A percentile compares a stretch with the other conserved stretches of the same genome.
Evolutionary conservation across 2,113 vertebrate species (phyloP).

Genomic region (Oreochromis tanganicae): DNA sequence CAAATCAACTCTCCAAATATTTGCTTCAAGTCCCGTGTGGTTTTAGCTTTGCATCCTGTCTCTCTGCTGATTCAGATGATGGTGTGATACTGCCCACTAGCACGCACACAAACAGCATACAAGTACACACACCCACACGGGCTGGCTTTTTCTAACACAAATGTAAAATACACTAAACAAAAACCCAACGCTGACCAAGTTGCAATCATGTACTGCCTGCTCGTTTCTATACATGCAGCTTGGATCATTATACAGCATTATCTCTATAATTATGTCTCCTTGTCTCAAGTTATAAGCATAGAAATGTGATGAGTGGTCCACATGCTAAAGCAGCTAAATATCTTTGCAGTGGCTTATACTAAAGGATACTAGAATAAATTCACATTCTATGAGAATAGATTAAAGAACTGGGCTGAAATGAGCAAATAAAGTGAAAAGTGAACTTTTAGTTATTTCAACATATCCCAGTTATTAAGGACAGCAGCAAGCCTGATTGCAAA

Average conservation of each 20-base stretch:
- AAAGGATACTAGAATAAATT: neutral
- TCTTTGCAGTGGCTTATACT: neutral
- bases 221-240: neutral
- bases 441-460: neutral
- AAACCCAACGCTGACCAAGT: neutral
- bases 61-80: constrained; percentile 31
- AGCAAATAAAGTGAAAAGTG: neutral
- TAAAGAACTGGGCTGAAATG: neutral
- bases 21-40: constrained; percentile 53
- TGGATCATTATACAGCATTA: neutral
- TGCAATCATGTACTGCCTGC: neutral
- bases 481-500: neutral
- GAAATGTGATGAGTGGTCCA: neutral
- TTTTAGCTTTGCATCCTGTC: constrained; percentile 54
- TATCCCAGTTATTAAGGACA: neutral
- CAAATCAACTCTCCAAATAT: constrained; percentile 63
- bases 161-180: neutral
- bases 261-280: neutral
- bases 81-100: constrained; percentile 21
- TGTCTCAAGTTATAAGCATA: neutral
- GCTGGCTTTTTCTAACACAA: neutral
- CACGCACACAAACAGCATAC: neutral
- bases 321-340: neutral
- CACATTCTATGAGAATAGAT: neutral
- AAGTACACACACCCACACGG: neutral